Evolutionary conservation across 2,888 invertebrate genomes (phyloP), one percentile per base, ranked within the genome.

Genomic region (Teleiodes luculella): DNA sequence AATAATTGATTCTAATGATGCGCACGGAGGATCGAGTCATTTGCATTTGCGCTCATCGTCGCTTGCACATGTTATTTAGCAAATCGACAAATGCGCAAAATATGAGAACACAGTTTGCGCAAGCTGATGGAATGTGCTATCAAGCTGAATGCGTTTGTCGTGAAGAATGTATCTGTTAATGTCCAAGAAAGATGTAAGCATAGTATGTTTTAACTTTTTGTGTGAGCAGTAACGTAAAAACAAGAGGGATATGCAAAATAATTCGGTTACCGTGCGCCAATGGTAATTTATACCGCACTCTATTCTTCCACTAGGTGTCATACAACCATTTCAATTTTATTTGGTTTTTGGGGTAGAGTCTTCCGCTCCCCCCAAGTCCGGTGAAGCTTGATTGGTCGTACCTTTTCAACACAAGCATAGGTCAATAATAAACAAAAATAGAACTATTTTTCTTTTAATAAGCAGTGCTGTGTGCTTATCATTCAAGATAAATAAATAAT

Each of bases 1-100:
- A 74, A 76, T 84, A 84, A 84, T 84, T 83, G 83, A 78, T 83
- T 80, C 74, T 78, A 80, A 80, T 80, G 80, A 80, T 74, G 70
- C 78, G 72, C 68, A 58, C 70, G 70, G 63, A 57, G 62, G 60
- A 13, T 20, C 73, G 74, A 74, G 77, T 78, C 76, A 75, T 81
- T 78, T 81, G 65, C 76, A 73, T 71, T 68, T 69, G 72, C 76
- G 74, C 67, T 67, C 65, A 65, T 64, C 63, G 60, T 35, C 70
- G 72, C 67, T 71, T 71, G 71, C 72, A 70, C 67, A 72, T 72
- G 74, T 76, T 72, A 78, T 71, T 72, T 58, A 28, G 55, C 62
- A 61, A 63, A 71, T 78, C 28, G 30, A 20, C 31, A 68, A 72
- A 61, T 52, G 63, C 43, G 67, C 69, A 74, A 81, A 81, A 79